Evolutionary conservation across 1,140 invertebrate species (phyloP), one percentile per base, ranked within the genome.

Genomic region (Saccostrea echinata): DNA sequence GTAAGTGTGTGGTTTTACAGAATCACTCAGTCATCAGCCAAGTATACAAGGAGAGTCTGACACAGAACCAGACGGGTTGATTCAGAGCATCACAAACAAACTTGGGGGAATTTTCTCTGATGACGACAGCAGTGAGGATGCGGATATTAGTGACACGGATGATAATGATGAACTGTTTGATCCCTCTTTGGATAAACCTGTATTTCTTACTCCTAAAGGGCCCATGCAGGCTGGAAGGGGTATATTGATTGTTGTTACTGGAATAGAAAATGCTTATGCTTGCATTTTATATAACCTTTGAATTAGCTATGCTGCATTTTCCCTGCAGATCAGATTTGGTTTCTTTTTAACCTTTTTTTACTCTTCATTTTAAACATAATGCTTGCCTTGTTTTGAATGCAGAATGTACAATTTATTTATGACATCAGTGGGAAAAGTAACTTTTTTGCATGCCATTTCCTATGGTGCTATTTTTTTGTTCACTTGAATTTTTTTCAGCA

Each of bases 11-110:
- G 71, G 55, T 68, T 27, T 93, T 92, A 88, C 91, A 94, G 94
- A 94, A 61, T 93, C 94, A 33, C n/a, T 92, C 2, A 94, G 92
- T 86, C 90, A 92, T 51, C 94, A 93, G 86, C 93, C 91, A 82
- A 94, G 93, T 96, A 97, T 90, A 95, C 97, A 90, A 85, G 96
- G 96, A 84, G 97, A 97, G 88, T 97, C 97, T 0, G 97, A 98
- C 94, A 97, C 97, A 0, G 97, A 98, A 90, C 97, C 97, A 91
- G 97, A 98, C 52, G 91, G 92, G 30, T 90, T 94, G 24, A 93
- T 94, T 55, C 91, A 92, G 51, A 92, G 91, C 52, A 94, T 94
- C 35, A 94, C 93, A 51, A 94, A 91, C 87, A 94, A 94, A 90
- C 93, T 94, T 55, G 93, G 93, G 86, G 93, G 93, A 94, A 95